A percentile compares a stretch with the other conserved stretches of the same genome.
These are phyloP conservation scores for Apodemia duryi DNA, from an alignment of 2,888 invertebrate genomes.

Conservation along the genomic window DNA sequence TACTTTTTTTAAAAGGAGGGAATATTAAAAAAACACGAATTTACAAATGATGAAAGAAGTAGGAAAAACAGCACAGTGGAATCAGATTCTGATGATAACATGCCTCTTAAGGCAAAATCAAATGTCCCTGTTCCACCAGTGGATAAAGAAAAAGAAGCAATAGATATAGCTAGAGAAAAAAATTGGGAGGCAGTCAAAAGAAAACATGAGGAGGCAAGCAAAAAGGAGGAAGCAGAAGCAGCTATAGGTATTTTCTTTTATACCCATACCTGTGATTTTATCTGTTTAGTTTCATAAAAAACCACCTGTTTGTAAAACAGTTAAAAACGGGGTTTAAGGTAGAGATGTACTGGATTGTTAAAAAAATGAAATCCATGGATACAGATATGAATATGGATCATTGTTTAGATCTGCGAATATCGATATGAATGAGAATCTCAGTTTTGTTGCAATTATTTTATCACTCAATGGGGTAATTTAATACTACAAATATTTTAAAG, in stretches of 20 bases:
- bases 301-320: no score
- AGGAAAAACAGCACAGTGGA: slow-evolving; percentile 67
- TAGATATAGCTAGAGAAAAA: slow-evolving; percentile 75
- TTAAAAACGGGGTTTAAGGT: no score
- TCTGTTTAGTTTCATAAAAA: no score
- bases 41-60: slow-evolving; percentile 52
- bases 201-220: slow-evolving; percentile 76
- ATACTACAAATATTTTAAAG: no score
- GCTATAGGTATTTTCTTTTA: slow-evolving; percentile 54
- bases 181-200: slow-evolving; percentile 77
- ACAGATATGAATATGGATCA: no score
- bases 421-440: no score
- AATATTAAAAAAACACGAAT: slow-evolving; percentile 67
- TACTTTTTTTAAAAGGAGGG: slow-evolving; percentile 52
- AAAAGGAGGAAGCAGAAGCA: slow-evolving; percentile 68
- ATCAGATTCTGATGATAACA: slow-evolving; percentile 72
- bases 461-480: no score
- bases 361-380: no score
- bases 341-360: no score
- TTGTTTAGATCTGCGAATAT: no score
- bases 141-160: slow-evolving; percentile 74
- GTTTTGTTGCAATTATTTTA: no score
- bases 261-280: neutral
- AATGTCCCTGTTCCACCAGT: slow-evolving; percentile 48
- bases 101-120: slow-evolving; percentile 64